phyloP scores from a whole-genome alignment of 35 echinoderm and acorn worm genomes.

The Anneissia japonica region DNA sequence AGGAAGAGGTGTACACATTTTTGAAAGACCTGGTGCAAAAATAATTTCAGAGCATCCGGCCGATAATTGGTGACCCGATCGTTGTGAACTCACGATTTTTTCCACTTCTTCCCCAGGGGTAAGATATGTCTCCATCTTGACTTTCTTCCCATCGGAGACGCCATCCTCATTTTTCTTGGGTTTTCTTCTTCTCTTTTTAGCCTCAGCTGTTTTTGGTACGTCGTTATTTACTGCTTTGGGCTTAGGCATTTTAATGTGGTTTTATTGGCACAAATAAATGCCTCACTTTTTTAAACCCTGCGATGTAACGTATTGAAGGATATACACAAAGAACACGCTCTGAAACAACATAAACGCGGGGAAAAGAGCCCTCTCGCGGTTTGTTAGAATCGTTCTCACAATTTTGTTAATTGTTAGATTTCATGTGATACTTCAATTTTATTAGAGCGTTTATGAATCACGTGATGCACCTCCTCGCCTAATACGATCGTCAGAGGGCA shows the following conservation, averaged over 20 bases:
- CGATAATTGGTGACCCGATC: slow-evolving; percentile 1
- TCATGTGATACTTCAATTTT: not conserved
- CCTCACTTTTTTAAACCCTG: not conserved
- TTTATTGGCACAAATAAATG: not conserved
- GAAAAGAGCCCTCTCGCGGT: not conserved
- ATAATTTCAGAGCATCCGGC: not conserved
- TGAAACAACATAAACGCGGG: slow-evolving; percentile 1
- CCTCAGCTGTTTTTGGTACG: not conserved
- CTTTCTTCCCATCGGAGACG: not conserved
- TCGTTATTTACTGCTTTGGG: not conserved
- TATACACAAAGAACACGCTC: slow-evolving; percentile 1
- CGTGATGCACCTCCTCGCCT: too few species aligned
- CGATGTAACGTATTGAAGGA: not conserved
- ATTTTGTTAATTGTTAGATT: not conserved
- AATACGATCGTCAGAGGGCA: too few species aligned
- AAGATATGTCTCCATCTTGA: not conserved
- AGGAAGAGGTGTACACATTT: not conserved
- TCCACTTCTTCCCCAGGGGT: not conserved
- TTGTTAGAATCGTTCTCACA: not conserved
- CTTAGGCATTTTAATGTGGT: not conserved
- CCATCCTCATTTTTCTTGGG: not conserved
- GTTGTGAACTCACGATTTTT: not conserved
- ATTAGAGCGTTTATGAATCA: not conserved
- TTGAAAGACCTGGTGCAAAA: not conserved
- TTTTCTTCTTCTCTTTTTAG: slow-evolving; percentile 2